phyloP scores from a whole-genome alignment of 2,797 vertebrate species.

The Margarornis squamiger region DNA sequence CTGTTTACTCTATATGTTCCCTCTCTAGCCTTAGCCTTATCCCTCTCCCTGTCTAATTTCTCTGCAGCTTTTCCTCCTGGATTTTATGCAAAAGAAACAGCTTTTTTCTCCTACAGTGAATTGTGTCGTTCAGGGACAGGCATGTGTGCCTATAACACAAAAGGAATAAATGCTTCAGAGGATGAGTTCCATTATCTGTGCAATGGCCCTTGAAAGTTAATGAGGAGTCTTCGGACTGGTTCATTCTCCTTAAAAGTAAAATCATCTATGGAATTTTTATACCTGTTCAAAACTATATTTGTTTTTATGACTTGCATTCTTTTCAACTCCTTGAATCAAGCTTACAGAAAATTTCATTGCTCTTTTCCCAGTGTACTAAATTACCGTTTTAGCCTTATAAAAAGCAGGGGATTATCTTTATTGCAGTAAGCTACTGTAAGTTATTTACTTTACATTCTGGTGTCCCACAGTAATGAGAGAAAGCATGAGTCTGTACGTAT shows the following conservation, averaged over 20 bases:
- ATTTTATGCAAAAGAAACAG: background rate
- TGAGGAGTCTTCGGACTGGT: slow-evolving; percentile 30
- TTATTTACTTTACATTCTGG: slow-evolving; percentile 1
- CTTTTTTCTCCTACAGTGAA: background rate
- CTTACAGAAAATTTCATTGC: slow-evolving; percentile 6
- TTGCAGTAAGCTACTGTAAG: slow-evolving; percentile 2
- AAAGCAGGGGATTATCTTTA: slow-evolving; percentile 12
- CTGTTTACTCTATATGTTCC: background rate
- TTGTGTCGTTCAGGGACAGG: background rate
- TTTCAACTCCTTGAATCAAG: slow-evolving; percentile 31
- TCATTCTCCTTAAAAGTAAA: slow-evolving; percentile 38
- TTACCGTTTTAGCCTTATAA: slow-evolving; percentile 18
- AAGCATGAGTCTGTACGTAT: background rate
- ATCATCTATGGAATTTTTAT: slow-evolving; percentile 24
- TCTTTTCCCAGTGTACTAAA: slow-evolving; percentile 8
- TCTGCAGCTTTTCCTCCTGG: background rate
- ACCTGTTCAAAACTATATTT: slow-evolving; percentile 48
- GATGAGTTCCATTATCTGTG: slow-evolving; percentile 44
- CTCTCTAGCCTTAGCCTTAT: background rate
- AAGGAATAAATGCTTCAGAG: slow-evolving; percentile 27
- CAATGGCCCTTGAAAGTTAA: slow-evolving; percentile 64
- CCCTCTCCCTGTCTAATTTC: background rate
- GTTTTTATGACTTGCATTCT: slow-evolving; percentile 24
- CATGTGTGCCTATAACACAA: background rate
- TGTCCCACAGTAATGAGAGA: background rate